Conservation (phyloP, 2,888 invertebrate species). For the Pristionchus arcanus region DNA sequence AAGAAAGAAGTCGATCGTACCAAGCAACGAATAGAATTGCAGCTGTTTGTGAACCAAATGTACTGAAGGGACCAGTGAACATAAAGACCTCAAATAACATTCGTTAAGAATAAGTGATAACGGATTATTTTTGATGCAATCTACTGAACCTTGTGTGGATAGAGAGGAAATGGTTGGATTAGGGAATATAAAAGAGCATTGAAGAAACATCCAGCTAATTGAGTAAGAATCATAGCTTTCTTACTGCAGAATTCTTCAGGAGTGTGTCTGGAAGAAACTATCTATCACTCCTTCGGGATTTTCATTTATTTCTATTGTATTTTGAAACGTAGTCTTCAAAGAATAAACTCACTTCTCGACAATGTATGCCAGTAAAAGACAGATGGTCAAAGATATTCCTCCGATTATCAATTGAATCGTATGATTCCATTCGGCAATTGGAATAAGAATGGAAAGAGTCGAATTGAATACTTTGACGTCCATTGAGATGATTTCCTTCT, state of each 20-base stretch:
- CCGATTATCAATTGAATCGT: slow-evolving; percentile 1
- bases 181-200: not conserved
- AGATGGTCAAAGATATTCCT: not conserved
- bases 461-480: not conserved
- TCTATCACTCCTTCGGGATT: not conserved
- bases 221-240: not conserved
- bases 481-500: not conserved
- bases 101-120: too few species aligned
- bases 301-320: too few species aligned
- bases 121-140: too few species aligned
- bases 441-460: not conserved
- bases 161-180: slow-evolving; percentile 17
- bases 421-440: not conserved
- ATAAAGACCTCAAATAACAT: too few species aligned
- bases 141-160: not conserved
- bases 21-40: too few species aligned
- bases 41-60: too few species aligned
- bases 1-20: too few species aligned
- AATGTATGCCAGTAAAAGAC: not conserved
- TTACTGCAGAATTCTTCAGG: not conserved
- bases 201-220: not conserved
- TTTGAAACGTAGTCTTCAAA: not conserved
- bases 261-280: not conserved
- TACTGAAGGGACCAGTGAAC: too few species aligned
- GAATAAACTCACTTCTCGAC: not conserved